Evolutionary conservation across 2,797 vertebrate genomes (phyloP).

Genomic region (Florisuga fusca): DNA sequence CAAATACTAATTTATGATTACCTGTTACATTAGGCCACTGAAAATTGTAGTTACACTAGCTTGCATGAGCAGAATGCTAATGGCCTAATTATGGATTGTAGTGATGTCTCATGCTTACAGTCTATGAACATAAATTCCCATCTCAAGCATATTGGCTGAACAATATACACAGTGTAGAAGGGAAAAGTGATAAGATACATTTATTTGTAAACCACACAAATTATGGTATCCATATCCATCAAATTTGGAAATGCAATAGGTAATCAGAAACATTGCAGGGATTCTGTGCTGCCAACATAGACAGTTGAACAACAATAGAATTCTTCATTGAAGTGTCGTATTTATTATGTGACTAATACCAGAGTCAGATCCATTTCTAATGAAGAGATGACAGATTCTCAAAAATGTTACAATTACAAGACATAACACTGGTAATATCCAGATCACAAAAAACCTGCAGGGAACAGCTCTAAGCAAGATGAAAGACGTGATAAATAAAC

Average conservation of each 20-base stretch:
- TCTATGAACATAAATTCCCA: conserved; percentile 69
- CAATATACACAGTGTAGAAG: conserved; percentile 35
- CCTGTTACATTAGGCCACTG: conserved; percentile 83
- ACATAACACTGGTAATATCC: not conserved
- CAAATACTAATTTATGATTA: conserved; percentile 87
- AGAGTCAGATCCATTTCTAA: not conserved
- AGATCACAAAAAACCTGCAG: not conserved
- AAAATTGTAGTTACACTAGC: conserved; percentile 79
- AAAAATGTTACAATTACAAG: not conserved
- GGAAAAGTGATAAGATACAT: not conserved
- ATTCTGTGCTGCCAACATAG: not conserved
- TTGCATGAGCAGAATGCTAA: conserved; percentile 79
- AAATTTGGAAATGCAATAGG: conserved; percentile 16
- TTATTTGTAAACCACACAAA: conserved; percentile 51
- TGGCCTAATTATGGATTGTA: conserved; percentile 73
- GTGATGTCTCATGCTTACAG: conserved; percentile 61
- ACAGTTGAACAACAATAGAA: conserved; percentile 35
- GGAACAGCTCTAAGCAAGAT: not conserved
- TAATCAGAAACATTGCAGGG: conserved; percentile 32
- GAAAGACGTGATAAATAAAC: not conserved
- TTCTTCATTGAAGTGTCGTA: conserved; percentile 27
- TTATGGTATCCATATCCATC: not conserved
- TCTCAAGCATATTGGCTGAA: conserved; percentile 55
- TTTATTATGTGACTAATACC: conserved; percentile 61
- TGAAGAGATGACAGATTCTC: not conserved